Percentiles rank a stretch among this genome's conserved stretches.
Evolutionary conservation across 2,888 invertebrate species (phyloP).

Genomic region (Calameuta filiformis): DNA sequence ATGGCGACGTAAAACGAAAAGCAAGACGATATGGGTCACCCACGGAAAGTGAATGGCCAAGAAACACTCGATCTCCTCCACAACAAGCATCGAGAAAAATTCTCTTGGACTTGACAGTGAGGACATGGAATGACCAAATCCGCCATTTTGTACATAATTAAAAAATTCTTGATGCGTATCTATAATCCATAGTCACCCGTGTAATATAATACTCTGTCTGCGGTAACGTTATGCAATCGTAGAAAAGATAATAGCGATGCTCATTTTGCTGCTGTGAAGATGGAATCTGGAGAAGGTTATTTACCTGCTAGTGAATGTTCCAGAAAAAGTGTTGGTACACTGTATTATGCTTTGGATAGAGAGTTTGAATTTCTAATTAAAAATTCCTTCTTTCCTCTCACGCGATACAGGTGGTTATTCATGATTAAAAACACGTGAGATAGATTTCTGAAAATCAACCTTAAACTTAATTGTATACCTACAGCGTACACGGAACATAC

Average conservation of each 20-base stretch:
- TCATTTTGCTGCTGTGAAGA: not conserved
- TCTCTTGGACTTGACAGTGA: not conserved
- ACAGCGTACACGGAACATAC: not conserved
- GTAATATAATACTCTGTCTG: not conserved
- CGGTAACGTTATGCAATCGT: not conserved
- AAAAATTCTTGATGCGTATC: not conserved
- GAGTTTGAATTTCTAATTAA: not conserved
- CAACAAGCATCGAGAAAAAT: not conserved
- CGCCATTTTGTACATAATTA: not conserved
- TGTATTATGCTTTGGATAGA: not conserved
- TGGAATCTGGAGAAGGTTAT: not conserved
- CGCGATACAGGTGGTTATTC: not conserved
- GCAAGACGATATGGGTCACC: conserved; percentile 47
- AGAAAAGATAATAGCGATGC: not conserved
- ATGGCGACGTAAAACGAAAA: conserved; percentile 36
- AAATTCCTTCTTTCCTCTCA: not conserved
- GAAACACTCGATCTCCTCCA: not conserved
- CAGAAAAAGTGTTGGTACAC: not conserved
- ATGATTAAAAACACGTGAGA: not conserved
- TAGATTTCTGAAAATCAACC: not conserved
- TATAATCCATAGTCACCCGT: not conserved
- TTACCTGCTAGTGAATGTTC: not conserved
- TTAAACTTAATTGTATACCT: not conserved
- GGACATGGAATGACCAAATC: not conserved
- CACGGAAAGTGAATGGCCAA: conserved; percentile 55